A percentile compares a stretch with the other conserved stretches of the same genome.
These are phyloP conservation scores for Bombus terrestris DNA, from an alignment of 1,140 invertebrate genomes.

Conservation along the genomic window DNA sequence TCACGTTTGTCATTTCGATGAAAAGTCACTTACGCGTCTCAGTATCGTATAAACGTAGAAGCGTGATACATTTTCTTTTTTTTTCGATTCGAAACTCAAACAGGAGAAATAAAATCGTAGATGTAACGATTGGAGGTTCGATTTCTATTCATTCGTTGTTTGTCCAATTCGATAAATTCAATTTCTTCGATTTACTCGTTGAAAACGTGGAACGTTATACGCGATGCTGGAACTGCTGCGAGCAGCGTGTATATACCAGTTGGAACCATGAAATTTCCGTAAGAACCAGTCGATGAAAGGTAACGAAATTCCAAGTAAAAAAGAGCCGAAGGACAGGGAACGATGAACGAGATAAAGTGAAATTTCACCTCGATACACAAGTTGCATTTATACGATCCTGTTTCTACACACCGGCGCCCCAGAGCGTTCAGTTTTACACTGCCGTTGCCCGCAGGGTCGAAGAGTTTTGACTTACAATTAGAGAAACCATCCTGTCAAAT, in stretches of 20 bases:
- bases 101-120: too few relatives aligned
- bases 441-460: slow-evolving; percentile 29
- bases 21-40: too few relatives aligned
- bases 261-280: background rate
- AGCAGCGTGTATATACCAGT: background rate
- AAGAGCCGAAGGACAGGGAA: too few relatives aligned
- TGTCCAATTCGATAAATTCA: too few relatives aligned
- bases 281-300: background rate
- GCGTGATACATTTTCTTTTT: too few relatives aligned
- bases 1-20: background rate
- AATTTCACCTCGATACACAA: background rate
- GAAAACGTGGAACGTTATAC: background rate
- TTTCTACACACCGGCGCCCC: background rate
- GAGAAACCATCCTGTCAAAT: slow-evolving; percentile 63
- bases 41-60: too few relatives aligned
- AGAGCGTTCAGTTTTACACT: slow-evolving; percentile 7
- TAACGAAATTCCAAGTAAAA: background rate
- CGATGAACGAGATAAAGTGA: background rate
- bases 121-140: too few relatives aligned
- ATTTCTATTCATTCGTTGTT: background rate
- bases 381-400: background rate
- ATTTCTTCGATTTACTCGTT: background rate
- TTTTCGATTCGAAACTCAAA: too few relatives aligned
- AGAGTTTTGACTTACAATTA: slow-evolving; percentile 54
- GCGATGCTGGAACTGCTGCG: background rate